Evolutionary conservation across 2,888 invertebrate species (phyloP).

Genomic region (Ormyrus pomaceus): DNA sequence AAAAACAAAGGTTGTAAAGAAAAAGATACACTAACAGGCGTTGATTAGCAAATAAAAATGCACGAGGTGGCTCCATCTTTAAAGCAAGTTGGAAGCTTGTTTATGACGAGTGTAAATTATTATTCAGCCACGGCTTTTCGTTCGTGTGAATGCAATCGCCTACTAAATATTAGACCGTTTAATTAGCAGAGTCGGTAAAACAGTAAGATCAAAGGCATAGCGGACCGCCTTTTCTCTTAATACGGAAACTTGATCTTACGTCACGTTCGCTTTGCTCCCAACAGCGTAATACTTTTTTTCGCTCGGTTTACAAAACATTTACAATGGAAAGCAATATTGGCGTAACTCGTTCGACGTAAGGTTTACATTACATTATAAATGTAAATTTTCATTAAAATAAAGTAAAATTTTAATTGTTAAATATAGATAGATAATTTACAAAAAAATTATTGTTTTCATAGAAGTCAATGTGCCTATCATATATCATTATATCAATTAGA

Average conservation of each 20-base stretch:
- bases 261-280: constrained; percentile 21
- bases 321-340: not conserved
- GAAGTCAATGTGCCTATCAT: no score
- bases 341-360: no score
- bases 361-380: no score
- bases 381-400: no score
- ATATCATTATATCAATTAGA: no score
- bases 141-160: constrained; percentile 14
- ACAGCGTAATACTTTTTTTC: constrained; percentile 40
- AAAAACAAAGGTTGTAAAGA: no score
- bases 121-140: constrained; percentile 28
- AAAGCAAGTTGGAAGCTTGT: constrained; percentile 9
- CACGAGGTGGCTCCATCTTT: constrained; percentile 48
- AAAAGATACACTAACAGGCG: not conserved
- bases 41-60: constrained; percentile 10
- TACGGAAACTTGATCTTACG: constrained; percentile 50
- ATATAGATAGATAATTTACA: no score
- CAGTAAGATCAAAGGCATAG: constrained; percentile 49
- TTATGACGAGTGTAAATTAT: constrained; percentile 24
- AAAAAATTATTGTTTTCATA: no score
- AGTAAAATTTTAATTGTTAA: no score
- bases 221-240: constrained; percentile 38
- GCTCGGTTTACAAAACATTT: constrained; percentile 6
- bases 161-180: constrained; percentile 19
- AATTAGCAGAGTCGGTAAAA: constrained; percentile 53